Evolutionary conservation across 2,113 vertebrate genomes (phyloP), one percentile per base, ranked within the genome.

Genomic region (Odocoileus hemionus): DNA sequence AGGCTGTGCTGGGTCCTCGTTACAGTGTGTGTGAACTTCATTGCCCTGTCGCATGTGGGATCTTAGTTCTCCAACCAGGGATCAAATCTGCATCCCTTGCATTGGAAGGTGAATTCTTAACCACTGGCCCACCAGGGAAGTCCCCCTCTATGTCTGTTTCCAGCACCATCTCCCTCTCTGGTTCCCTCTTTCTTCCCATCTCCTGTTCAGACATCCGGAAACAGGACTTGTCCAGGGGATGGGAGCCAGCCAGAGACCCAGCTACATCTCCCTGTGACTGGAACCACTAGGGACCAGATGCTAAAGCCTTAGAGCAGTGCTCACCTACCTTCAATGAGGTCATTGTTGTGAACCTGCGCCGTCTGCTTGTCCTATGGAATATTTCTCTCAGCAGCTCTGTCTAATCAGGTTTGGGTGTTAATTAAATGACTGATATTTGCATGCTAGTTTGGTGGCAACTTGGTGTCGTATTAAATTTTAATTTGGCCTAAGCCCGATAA

Each of bases 381-480:
- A 97, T 98, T 98, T 98, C 98, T 98, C 98, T 98, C 97, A 88
- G 97, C 96, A 96, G 97, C 97, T 97, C 98, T 97, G 96, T 98
- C 98, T 99, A 98, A 99, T 99, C 98, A 98, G 98, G 98, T 98
- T 98, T 98, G 98, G 98, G 97, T 99, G 99, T 99, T 99, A 99
- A 99, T 99, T 99, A 99, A 99, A 99, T 98, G 99, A 98, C 98
- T 98, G 98, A 98, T 98, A 98, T 98, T 98, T 98, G 98, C 98
- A 98, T 98, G 97, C 98, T 98, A 93, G 97, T 99, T 98, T 98
- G 98, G 98, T 98, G 98, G 98, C 88, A 96, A 98, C 98, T 98
- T 98, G 98, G 97, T 98, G 98, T 98, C 98, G 96, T 98, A 98
- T 98, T 98, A 98, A 98, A 98, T 98, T 99, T 98, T 99, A 98